Evolutionary conservation across 2,113 vertebrate genomes (phyloP), one percentile per base, ranked within the genome.

Genomic region (Prionailurus bengalensis): DNA sequence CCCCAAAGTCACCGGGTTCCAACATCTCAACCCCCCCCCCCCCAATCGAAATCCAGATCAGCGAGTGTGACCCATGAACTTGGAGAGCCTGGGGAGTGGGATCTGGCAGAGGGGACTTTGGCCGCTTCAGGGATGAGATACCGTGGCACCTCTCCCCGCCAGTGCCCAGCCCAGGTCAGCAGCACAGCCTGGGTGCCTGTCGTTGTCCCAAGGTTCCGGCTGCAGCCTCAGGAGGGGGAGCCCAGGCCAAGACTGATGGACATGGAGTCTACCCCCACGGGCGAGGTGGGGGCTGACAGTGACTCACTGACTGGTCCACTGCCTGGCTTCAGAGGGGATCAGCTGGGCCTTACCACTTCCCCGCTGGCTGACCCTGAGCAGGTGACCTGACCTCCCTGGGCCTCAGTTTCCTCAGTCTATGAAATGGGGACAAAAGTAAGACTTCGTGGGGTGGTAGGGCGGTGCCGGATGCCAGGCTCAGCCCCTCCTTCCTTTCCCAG

Each of bases 381-480:
- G 63, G 53, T 14, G 66, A 19, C 36, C 39, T 45, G 10, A 8
- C 13, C 39, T 80, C 16, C 61, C 29, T 4, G 31, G 33, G 10
- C 36, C 65, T 95, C 85, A 5, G 86, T 6, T 36, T 91, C 42
- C 76, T 84, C 25, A 2, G 39, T 89, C 85, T 63, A 0, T 53
- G 23, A 74, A 78, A 68, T 42, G 53, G 70, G 71, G 9, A 14
- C 55, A 45, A 39, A 25, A 5, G n/a, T 0, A 1, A 39, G 17
- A 29, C 63, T 81, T 11, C 8, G 39, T 53, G 87, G 61, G 7
- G 23, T 0, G 29, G 42, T 11, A 5, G 7, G 25, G 21, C 58
- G 0, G 5, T 16, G 0, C 3, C 0, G 29, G 14, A 14, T 0
- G 36, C n/a, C 2, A 1, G 1, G 23, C 76, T 13, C 14, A 11